phyloP scores from a whole-genome alignment of 2,888 invertebrate genomes.

The Ectobius pallidus region DNA sequence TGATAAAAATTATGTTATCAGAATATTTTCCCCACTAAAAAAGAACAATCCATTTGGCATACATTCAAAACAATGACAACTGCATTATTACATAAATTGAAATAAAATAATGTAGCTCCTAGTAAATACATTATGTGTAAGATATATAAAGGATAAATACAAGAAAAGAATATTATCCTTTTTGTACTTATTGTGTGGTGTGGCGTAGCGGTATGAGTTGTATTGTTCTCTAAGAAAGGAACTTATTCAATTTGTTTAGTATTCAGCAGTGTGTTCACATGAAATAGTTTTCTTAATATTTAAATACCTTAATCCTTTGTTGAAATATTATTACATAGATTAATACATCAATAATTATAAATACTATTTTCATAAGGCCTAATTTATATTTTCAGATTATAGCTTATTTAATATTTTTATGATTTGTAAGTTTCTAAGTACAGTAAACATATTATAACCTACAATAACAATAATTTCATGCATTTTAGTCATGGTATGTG shows the following conservation, averaged over 20 bases:
- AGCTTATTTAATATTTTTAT: slow-evolving; percentile 29
- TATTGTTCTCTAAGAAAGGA: slow-evolving; percentile 20
- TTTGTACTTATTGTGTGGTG: slow-evolving; percentile 40
- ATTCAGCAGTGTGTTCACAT: slow-evolving; percentile 6
- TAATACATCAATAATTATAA: slow-evolving; percentile 1
- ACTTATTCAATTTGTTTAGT: background rate
- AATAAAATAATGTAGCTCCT: background rate
- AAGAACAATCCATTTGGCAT: slow-evolving; percentile 6
- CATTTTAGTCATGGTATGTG: slow-evolving; percentile 4
- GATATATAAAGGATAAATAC: background rate
- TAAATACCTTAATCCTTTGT: slow-evolving; percentile 23
- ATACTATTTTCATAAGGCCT: slow-evolving; percentile 14
- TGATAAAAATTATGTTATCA: slow-evolving; percentile 25
- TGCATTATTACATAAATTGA: background rate
- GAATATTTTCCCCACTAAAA: too few species aligned
- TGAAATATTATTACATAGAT: too few species aligned
- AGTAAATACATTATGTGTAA: slow-evolving; percentile 8
- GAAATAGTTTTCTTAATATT: slow-evolving; percentile 24
- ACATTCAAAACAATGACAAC: background rate
- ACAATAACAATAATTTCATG: slow-evolving; percentile 16
- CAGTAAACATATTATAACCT: slow-evolving; percentile 9
- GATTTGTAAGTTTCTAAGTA: slow-evolving; percentile 15
- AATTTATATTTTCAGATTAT: slow-evolving; percentile 16
- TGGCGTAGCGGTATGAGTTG: slow-evolving; percentile 26
- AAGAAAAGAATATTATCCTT: slow-evolving; percentile 15